These are phyloP conservation scores for Leptopilina drosophilae DNA, from an alignment of 2,888 invertebrate species.

Conservation along the genomic window DNA sequence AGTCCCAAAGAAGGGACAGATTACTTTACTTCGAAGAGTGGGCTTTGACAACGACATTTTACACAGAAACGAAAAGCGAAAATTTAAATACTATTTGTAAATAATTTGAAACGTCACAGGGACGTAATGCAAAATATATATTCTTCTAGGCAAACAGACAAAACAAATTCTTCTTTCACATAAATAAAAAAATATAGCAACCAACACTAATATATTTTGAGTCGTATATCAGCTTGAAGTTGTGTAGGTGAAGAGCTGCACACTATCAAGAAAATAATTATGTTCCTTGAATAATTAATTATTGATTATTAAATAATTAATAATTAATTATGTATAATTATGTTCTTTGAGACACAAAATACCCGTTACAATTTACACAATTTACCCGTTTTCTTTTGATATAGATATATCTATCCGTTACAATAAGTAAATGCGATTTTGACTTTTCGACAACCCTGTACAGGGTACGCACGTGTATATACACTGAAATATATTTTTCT, in stretches of 20 bases:
- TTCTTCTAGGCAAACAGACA: neutral
- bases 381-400: neutral
- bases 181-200: neutral
- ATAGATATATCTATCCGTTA: neutral
- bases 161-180: neutral
- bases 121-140: neutral
- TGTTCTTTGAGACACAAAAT: no score
- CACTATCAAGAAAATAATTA: no score
- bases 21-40: slow-evolving; percentile 23
- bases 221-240: neutral
- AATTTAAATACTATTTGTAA: neutral
- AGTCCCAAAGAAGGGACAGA: slow-evolving; percentile 16
- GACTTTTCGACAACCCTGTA: neutral
- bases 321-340: no score
- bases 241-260: neutral
- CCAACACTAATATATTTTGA: neutral
- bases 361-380: neutral
- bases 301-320: no score
- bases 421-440: slow-evolving; percentile 1
- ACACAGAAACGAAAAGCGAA: slow-evolving; percentile 8
- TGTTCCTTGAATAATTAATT: no score
- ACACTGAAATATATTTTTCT: neutral
- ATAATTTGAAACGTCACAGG: slow-evolving; percentile 1
- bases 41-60: slow-evolving; percentile 5
- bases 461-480: neutral